These are phyloP conservation scores for Phalacrocorax brasilianus DNA, from an alignment of 2,113 vertebrate genomes.

Conservation along the genomic window DNA sequence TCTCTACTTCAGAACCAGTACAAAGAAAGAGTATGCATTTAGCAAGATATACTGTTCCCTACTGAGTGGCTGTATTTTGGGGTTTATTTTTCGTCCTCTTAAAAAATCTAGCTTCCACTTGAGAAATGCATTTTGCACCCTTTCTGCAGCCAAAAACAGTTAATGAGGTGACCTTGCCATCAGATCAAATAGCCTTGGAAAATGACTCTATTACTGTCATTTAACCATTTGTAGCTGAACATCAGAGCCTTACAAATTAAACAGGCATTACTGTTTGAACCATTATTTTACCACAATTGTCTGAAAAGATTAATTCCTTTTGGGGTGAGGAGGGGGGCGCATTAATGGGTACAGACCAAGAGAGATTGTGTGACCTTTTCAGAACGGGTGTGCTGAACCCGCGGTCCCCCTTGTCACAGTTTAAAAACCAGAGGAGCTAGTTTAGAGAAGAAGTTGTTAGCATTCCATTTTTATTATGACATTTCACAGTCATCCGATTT, in stretches of 20 bases:
- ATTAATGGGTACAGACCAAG: conserved; percentile 91
- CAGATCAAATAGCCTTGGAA: conserved; percentile 55
- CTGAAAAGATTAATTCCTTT: conserved; percentile 80
- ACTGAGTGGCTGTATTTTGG: conserved; percentile 1
- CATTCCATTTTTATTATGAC: conserved; percentile 93
- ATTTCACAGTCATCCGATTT: conserved; percentile 92
- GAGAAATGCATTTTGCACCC: conserved; percentile 32
- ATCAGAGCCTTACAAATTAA: conserved; percentile 75
- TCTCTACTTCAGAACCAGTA: not conserved
- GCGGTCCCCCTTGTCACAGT: conserved; percentile 84
- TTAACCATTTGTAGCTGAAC: conserved; percentile 68
- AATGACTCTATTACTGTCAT: conserved; percentile 67
- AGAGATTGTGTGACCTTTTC: conserved; percentile 89
- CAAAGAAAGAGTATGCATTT: not conserved
- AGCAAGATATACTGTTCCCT: not conserved
- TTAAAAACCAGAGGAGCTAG: conserved; percentile 86
- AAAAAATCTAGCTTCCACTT: not conserved
- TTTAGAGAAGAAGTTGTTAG: conserved; percentile 88
- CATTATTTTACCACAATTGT: conserved; percentile 76
- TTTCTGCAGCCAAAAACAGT: conserved; percentile 32
- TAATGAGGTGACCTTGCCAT: conserved; percentile 57
- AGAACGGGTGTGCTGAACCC: conserved; percentile 89
- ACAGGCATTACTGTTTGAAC: conserved; percentile 72
- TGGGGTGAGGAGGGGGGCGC: conserved; percentile 73
- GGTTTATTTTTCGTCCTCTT: not conserved